Evolutionary conservation across 2,888 invertebrate genomes (phyloP).

Genomic region (Ganaspis brasiliensis): DNA sequence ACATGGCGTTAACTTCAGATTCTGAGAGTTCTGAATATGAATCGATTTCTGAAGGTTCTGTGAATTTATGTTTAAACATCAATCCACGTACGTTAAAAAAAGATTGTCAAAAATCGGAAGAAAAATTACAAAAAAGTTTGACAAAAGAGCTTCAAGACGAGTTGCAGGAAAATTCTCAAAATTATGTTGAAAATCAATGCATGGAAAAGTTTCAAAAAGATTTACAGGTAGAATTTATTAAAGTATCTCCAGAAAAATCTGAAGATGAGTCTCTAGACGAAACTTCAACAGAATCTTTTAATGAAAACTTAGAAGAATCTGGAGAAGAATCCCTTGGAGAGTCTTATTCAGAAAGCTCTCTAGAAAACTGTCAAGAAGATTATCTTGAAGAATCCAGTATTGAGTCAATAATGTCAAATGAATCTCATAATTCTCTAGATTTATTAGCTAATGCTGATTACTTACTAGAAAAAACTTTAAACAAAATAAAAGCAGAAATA

Average conservation of each 20-base stretch:
- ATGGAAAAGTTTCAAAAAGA: neutral
- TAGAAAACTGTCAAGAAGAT: constrained; percentile 75
- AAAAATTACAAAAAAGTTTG: neutral
- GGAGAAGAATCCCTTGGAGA: constrained; percentile 51
- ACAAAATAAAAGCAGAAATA: constrained; percentile 75
- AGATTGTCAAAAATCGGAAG: neutral
- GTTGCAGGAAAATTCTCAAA: neutral
- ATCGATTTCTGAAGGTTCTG: constrained; percentile 37
- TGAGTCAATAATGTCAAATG: constrained; percentile 42
- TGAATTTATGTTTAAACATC: constrained; percentile 51
- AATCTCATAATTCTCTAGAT: constrained; percentile 62
- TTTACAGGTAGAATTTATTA: constrained; percentile 51
- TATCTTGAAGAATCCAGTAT: constrained; percentile 47
- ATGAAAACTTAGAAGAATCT: constrained; percentile 75
- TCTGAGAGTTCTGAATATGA: constrained; percentile 43
- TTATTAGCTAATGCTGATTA: constrained; percentile 74
- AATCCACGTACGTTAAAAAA: neutral
- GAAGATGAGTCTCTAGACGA: constrained; percentile 24
- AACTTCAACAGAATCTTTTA: too few species aligned
- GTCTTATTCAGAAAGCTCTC: constrained; percentile 8
- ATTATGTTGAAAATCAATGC: neutral
- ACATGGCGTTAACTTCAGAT: constrained; percentile 5
- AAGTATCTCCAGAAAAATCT: constrained; percentile 55
- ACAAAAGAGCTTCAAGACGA: neutral
- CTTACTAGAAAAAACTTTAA: constrained; percentile 74